Percentiles rank a stretch among this genome's conserved stretches.
Conservation (phyloP, 2,113 vertebrate genomes). For the Ctenodactylus gundi region DNA sequence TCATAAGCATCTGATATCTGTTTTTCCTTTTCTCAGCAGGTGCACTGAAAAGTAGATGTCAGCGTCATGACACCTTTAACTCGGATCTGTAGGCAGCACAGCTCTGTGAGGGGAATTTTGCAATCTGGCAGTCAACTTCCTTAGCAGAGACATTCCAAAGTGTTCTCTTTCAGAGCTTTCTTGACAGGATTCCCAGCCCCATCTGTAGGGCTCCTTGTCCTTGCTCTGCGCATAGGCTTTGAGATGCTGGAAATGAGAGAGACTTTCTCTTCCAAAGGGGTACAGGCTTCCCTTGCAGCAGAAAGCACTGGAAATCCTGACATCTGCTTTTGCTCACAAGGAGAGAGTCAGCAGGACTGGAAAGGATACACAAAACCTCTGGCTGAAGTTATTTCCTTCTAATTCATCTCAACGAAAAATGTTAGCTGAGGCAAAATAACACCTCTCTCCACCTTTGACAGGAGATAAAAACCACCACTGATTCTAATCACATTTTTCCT, state of each 20-base stretch:
- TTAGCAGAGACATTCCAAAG: neutral
- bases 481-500: conserved; percentile 5
- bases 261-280: neutral
- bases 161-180: neutral
- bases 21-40: conserved; percentile 2
- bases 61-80: neutral
- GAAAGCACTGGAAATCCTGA: neutral
- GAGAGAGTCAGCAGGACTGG: conserved; percentile 5
- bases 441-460: neutral
- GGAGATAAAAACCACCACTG: conserved; percentile 7
- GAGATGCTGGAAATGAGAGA: neutral
- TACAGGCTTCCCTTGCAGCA: neutral
- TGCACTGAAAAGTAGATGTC: neutral
- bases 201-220: neutral
- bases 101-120: neutral
- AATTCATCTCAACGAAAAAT: conserved; percentile 14
- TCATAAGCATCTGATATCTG: neutral
- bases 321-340: neutral
- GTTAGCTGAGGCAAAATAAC: neutral
- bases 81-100: neutral
- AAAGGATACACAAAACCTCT: neutral
- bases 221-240: neutral
- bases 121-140: neutral
- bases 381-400: neutral
- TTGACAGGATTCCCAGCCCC: neutral